Evolutionary conservation across 30 jellyfish, hydroid and myxozoan species (phyloP).

Genomic region (Aurelia sp.): DNA sequence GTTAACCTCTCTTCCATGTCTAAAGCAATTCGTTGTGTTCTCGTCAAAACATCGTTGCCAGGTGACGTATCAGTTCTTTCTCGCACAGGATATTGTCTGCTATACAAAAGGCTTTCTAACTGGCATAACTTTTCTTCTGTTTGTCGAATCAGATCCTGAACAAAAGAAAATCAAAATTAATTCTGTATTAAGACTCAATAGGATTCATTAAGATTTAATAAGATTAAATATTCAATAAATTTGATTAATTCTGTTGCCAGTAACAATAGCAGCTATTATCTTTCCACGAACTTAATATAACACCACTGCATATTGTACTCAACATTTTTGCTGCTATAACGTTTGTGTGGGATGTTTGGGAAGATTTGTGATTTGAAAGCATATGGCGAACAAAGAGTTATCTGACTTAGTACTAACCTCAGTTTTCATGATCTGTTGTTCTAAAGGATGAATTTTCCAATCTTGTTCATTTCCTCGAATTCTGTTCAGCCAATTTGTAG

Average conservation of each 20-base stretch:
- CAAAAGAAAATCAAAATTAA: neutral
- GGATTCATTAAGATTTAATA: too few relatives aligned
- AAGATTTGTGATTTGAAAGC: neutral
- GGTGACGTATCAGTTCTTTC: conserved; percentile 44
- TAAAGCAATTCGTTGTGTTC: conserved; percentile 44
- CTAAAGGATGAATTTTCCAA: conserved; percentile 60
- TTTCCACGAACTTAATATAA: too few relatives aligned
- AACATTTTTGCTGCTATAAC: too few relatives aligned
- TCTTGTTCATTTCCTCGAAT: conserved; percentile 42
- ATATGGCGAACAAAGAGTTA: neutral
- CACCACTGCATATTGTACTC: too few relatives aligned
- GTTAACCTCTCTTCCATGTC: conserved; percentile 57
- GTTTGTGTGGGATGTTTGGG: too few relatives aligned
- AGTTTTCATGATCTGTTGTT: conserved; percentile 59
- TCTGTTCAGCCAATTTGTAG: conserved; percentile 47
- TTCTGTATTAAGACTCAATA: too few relatives aligned
- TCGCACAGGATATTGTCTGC: conserved; percentile 69
- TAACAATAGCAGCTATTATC: too few relatives aligned
- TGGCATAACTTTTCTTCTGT: conserved; percentile 44
- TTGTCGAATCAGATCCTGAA: conserved; percentile 33
- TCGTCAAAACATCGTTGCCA: conserved; percentile 28
- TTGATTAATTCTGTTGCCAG: too few relatives aligned
- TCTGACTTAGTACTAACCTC: conserved; percentile 44
- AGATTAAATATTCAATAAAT: too few relatives aligned
- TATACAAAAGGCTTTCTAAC: conserved; percentile 54